Percentiles rank a stretch among this genome's conserved stretches.
Conservation (phyloP, 1,140 invertebrate species). For the Condylostylus longicornis region DNA sequence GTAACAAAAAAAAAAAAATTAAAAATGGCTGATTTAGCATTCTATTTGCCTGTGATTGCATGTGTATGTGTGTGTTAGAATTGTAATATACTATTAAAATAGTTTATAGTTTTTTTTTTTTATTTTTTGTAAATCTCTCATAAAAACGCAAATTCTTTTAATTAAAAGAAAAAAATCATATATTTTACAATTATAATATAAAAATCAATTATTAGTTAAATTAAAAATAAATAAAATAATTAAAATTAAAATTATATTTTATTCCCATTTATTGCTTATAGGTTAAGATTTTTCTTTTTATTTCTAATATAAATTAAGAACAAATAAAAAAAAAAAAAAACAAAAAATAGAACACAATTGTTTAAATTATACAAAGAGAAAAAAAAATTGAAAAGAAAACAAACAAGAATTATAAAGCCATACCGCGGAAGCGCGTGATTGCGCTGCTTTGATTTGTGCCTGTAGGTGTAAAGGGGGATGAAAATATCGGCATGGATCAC, state of each 20-base stretch:
- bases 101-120: too few species aligned
- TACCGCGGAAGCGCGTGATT: slow-evolving; percentile 86
- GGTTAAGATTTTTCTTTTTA: slow-evolving; percentile 1
- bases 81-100: too few species aligned
- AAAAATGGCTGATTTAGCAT: too few species aligned
- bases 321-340: slow-evolving; percentile 1
- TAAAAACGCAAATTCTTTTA: too few species aligned
- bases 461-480: slow-evolving; percentile 95
- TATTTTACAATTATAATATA: too few species aligned
- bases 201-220: neutral
- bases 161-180: too few species aligned
- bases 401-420: slow-evolving; percentile 29
- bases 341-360: slow-evolving; percentile 9
- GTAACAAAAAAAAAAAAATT: too few species aligned
- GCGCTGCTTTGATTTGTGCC: slow-evolving; percentile 91
- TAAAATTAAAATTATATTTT: slow-evolving; percentile 1
- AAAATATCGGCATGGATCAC: slow-evolving; percentile 93
- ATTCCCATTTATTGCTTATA: neutral
- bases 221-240: too few species aligned
- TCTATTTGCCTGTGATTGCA: too few species aligned
- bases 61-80: too few species aligned
- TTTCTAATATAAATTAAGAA: slow-evolving; percentile 4
- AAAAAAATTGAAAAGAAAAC: slow-evolving; percentile 7
- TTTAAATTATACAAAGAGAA: neutral
- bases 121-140: too few species aligned